Evolutionary conservation across 1,140 invertebrate species (phyloP).

Genomic region (Marisa cornuarietis): DNA sequence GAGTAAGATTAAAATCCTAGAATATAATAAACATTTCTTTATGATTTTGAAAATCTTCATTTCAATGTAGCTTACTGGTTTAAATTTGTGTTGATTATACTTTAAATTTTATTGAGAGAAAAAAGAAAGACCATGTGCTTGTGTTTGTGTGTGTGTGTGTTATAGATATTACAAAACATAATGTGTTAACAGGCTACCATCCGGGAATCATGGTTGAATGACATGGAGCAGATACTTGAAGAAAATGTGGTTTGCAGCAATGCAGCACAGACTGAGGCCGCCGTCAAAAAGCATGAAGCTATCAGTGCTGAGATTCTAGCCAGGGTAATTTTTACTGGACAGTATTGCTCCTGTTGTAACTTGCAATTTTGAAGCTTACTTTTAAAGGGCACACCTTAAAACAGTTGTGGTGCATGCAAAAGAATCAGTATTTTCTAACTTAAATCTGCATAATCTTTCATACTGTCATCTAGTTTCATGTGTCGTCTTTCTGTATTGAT

Average conservation of each 20-base stretch:
- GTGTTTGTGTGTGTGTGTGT: no score
- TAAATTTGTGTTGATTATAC: neutral
- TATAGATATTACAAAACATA: no score
- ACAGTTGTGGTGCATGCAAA: no score
- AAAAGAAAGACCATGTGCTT: no score
- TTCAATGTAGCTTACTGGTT: neutral
- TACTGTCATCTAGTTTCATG: no score
- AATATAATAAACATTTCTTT: neutral
- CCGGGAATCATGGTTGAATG: conserved; percentile 92
- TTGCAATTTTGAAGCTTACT: no score
- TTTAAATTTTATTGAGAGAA: neutral
- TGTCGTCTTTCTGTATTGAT: no score
- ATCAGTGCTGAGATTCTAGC: conserved; percentile 97
- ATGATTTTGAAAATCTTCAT: neutral
- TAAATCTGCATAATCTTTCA: no score
- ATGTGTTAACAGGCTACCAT: conserved; percentile 76
- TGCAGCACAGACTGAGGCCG: conserved; percentile 93
- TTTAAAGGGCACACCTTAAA: no score
- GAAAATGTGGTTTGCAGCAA: conserved; percentile 85
- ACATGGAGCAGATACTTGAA: conserved; percentile 96
- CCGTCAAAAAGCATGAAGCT: conserved; percentile 97
- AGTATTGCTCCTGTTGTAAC: conserved; percentile 5
- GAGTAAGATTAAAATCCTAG: neutral
- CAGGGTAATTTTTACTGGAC: conserved; percentile 65
- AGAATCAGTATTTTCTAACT: no score